Conservation (phyloP, 2,888 invertebrate genomes). For the Metellina segmentata region DNA sequence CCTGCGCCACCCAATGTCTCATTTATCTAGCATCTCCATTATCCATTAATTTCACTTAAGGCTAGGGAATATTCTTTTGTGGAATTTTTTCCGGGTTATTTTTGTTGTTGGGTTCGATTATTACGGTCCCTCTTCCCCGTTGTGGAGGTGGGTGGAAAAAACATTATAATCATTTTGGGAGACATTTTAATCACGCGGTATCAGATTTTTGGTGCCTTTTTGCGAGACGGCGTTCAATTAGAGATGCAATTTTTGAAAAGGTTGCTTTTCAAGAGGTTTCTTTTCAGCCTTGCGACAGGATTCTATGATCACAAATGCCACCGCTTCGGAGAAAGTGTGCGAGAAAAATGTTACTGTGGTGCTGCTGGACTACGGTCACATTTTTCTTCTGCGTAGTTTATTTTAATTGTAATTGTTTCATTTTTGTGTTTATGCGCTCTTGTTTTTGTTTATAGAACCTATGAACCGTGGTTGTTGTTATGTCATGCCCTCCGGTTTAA, state of each 20-base stretch:
- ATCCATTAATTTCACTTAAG: constrained; percentile 67
- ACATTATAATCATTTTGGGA: constrained; percentile 15
- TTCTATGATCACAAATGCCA: background rate
- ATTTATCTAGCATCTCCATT: constrained; percentile 37
- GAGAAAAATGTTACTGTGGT: background rate
- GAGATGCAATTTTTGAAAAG: constrained; percentile 31
- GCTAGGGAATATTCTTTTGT: constrained; percentile 10
- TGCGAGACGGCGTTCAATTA: constrained; percentile 42
- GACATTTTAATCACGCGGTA: constrained; percentile 64
- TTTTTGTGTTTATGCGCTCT: too few relatives aligned
- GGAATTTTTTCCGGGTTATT: constrained; percentile 11
- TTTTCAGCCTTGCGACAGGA: background rate
- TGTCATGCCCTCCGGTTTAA: too few relatives aligned
- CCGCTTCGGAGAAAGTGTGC: background rate
- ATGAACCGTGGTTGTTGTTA: too few relatives aligned
- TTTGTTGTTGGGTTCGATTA: constrained; percentile 17
- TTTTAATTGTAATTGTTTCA: too few relatives aligned
- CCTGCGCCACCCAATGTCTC: constrained; percentile 41
- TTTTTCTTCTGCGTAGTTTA: too few relatives aligned
- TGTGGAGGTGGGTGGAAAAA: background rate
- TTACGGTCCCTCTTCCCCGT: background rate
- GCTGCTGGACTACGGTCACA: too few relatives aligned
- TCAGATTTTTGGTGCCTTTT: constrained; percentile 47
- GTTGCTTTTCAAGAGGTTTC: constrained; percentile 9
- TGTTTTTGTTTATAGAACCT: too few relatives aligned